Conservation (phyloP, 1,140 invertebrate genomes). For the Zaprionus camerounensis region DNA sequence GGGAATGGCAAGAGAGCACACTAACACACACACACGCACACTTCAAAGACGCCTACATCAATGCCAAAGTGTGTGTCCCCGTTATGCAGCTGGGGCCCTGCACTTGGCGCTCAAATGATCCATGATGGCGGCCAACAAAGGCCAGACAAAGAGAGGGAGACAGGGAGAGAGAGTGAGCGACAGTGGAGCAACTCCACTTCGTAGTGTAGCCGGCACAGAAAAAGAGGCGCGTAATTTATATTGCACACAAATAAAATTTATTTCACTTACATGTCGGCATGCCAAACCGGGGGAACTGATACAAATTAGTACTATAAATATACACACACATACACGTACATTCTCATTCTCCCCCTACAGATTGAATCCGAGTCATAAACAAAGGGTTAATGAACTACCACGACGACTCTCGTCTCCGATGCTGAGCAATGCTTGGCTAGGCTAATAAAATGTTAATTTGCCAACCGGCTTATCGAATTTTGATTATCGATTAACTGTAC, state of each 20-base stretch:
- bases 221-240: constrained; percentile 66
- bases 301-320: constrained; percentile 79
- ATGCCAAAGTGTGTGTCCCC: constrained; percentile 14
- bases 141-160: not conserved
- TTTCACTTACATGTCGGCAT: constrained; percentile 73
- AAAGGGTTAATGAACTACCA: constrained; percentile 72
- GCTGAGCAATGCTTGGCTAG: constrained; percentile 44
- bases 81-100: constrained; percentile 37
- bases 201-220: not conserved
- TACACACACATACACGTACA: constrained; percentile 12
- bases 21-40: constrained; percentile 5
- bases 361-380: constrained; percentile 62
- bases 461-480: constrained; percentile 37
- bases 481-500: constrained; percentile 40
- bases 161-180: constrained; percentile 8
- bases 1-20: not conserved
- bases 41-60: constrained; percentile 38
- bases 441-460: constrained; percentile 76
- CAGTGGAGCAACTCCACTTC: not conserved
- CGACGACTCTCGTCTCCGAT: constrained; percentile 11
- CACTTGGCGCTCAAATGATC: constrained; percentile 70
- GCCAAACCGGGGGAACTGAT: constrained; percentile 51
- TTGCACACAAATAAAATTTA: constrained; percentile 76
- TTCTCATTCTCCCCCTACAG: not conserved
- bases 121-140: constrained; percentile 33